These are phyloP conservation scores for Sarcophaga caerulescens DNA, from an alignment of 2,888 invertebrate species.

Conservation along the genomic window DNA sequence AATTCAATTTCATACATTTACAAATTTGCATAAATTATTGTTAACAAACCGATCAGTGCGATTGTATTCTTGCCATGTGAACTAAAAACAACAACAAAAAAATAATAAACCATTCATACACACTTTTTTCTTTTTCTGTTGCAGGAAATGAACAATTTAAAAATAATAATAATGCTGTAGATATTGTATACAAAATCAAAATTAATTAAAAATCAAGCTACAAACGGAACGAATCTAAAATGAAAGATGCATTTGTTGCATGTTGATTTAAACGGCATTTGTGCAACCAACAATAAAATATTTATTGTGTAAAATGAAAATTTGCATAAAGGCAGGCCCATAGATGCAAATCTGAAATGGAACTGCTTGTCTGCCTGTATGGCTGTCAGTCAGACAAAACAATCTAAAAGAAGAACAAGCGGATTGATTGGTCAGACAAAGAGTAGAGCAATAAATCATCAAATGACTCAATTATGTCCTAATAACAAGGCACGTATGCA, in stretches of 20 bases:
- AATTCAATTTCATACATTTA: constrained; percentile 47
- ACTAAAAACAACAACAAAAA: constrained; percentile 19
- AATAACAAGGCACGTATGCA: constrained; percentile 24
- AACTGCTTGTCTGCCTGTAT: neutral
- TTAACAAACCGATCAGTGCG: constrained; percentile 19
- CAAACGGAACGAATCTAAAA: constrained; percentile 13
- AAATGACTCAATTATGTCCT: constrained; percentile 46
- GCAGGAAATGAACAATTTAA: constrained; percentile 58
- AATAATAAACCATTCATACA: neutral
- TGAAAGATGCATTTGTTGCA: constrained; percentile 54
- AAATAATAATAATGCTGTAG: constrained; percentile 43
- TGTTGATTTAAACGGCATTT: constrained; percentile 43
- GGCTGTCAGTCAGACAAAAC: constrained; percentile 2
- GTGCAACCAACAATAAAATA: neutral
- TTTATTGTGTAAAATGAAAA: neutral
- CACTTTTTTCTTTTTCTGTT: constrained; percentile 39
- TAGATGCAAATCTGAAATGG: neutral
- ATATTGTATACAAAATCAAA: constrained; percentile 53
- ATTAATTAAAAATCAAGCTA: constrained; percentile 61
- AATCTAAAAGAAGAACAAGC: neutral
- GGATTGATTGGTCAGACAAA: constrained; percentile 2
- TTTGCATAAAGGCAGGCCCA: neutral
- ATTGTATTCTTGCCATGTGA: constrained; percentile 33
- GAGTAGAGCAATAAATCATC: constrained; percentile 44
- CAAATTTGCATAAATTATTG: constrained; percentile 57